Evolutionary conservation across 2,113 vertebrate genomes (phyloP).

Genomic region (Vireo altiloquus): DNA sequence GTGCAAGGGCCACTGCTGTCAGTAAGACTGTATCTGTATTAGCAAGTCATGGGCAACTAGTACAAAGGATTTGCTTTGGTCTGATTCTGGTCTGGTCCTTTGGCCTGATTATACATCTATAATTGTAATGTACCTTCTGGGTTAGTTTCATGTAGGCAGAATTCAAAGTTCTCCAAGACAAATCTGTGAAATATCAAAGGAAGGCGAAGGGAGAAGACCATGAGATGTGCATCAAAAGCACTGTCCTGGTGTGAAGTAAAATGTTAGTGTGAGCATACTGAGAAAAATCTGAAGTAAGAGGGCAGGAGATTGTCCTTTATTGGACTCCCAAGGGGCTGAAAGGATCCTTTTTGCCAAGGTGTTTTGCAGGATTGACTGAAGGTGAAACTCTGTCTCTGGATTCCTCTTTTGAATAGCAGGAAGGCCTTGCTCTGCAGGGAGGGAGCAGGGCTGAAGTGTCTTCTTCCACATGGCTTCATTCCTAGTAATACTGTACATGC

Average conservation of each 20-base stretch:
- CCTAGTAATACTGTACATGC: background rate
- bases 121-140: background rate
- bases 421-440: background rate
- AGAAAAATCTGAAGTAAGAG: background rate
- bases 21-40: background rate
- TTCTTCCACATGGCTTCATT: background rate
- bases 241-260: background rate
- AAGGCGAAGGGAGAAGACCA: background rate
- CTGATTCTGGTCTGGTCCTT: background rate
- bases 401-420: background rate
- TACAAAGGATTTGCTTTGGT: background rate
- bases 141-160: background rate
- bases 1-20: background rate
- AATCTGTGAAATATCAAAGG: background rate
- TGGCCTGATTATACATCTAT: background rate
- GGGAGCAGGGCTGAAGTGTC: background rate
- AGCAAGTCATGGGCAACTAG: background rate
- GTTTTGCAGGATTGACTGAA: background rate
- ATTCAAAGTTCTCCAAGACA: background rate
- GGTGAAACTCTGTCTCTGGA: background rate
- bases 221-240: background rate
- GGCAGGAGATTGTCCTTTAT: background rate
- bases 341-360: background rate
- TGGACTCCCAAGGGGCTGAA: background rate
- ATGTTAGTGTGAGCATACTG: background rate